phyloP scores from a whole-genome alignment of 2,113 vertebrate species.

The Rhinopithecus roxellana region DNA sequence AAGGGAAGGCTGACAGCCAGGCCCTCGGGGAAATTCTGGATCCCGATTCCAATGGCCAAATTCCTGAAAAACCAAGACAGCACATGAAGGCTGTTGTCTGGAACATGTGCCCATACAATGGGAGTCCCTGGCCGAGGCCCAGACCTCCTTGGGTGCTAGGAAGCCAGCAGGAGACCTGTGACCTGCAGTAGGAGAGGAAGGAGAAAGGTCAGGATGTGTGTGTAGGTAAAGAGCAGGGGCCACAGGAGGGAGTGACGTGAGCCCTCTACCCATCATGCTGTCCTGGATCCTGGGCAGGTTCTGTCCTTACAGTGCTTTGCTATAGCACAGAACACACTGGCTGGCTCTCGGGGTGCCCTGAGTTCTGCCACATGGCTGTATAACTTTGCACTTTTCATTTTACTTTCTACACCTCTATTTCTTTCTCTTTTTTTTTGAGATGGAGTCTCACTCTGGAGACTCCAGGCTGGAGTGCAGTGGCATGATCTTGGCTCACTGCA shows the following conservation, averaged over 20 bases:
- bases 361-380: neutral
- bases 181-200: neutral
- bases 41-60: slow-evolving; percentile 95
- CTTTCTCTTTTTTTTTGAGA: neutral
- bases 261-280: neutral
- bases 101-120: rapidly evolving
- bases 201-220: rapidly evolving
- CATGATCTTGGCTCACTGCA: too few relatives aligned
- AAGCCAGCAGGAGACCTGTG: neutral
- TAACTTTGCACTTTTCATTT: neutral
- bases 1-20: slow-evolving; percentile 96
- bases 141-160: rapidly evolving
- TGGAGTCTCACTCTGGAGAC: too few relatives aligned
- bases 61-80: slow-evolving; percentile 85
- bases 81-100: neutral
- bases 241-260: rapidly evolving
- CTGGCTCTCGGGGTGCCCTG: too few relatives aligned
- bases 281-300: neutral
- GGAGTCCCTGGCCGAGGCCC: neutral
- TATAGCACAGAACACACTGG: rapidly evolving
- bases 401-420: neutral
- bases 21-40: slow-evolving; percentile 99
- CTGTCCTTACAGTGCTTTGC: too few relatives aligned
- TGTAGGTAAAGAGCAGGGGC: too few relatives aligned
- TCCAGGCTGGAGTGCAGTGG: too few relatives aligned